A percentile compares a stretch with the other conserved stretches of the same genome.
These are phyloP conservation scores for Cheilosia soror DNA, from an alignment of 2,888 invertebrate genomes.

Conservation along the genomic window DNA sequence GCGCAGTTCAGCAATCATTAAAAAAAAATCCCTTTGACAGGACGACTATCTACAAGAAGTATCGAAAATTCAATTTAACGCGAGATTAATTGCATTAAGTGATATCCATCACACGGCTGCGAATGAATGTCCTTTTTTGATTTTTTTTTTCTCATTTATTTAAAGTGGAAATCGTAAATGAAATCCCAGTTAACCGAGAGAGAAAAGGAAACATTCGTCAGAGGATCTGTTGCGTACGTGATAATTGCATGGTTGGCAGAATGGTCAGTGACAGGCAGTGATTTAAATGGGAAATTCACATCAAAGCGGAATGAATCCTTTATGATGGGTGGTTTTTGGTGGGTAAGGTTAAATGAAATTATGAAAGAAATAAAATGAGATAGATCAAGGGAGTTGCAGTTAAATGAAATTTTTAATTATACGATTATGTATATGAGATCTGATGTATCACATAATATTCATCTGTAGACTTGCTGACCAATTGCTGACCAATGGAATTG, in stretches of 20 bases:
- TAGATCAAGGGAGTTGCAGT: no score
- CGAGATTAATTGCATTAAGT: conserved; percentile 50
- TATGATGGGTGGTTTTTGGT: conserved; percentile 13
- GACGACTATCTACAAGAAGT: conserved; percentile 26
- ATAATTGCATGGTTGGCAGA: no score
- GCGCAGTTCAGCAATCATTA: no score
- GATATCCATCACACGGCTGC: conserved; percentile 9
- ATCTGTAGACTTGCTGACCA: no score
- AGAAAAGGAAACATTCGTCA: no score
- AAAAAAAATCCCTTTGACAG: background rate
- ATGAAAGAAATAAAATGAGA: background rate
- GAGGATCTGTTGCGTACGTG: background rate
- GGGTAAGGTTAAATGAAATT: background rate
- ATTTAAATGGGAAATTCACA: conserved; percentile 10
- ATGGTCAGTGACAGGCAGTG: conserved; percentile 1
- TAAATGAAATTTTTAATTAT: no score
- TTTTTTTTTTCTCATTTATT: no score
- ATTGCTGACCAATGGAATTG: no score
- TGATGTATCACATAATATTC: no score
- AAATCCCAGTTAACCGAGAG: no score
- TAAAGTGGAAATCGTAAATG: no score
- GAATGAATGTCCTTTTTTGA: background rate
- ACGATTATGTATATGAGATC: no score
- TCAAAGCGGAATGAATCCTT: conserved; percentile 7
- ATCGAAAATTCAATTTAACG: conserved; percentile 39